Conservation (phyloP, 2,797 vertebrate species). For the Anabacerthia variegaticeps region DNA sequence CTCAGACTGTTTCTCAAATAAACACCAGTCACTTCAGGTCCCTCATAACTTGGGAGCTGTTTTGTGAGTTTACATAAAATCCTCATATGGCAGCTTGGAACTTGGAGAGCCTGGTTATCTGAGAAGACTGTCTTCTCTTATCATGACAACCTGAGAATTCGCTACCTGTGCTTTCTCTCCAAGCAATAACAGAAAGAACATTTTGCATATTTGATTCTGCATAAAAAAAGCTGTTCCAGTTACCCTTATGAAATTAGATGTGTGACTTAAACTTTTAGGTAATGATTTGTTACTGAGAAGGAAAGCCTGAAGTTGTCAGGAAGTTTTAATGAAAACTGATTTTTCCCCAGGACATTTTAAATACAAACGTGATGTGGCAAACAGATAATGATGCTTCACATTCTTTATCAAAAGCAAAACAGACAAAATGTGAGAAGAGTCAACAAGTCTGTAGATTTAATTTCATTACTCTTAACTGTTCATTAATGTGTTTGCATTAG, state of each 20-base stretch:
- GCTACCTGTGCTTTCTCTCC: conserved; percentile 44
- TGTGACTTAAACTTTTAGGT: background rate
- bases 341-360: background rate
- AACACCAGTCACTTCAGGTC: background rate
- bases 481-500: background rate
- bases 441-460: background rate
- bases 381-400: background rate
- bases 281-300: background rate
- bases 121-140: conserved; percentile 41
- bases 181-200: conserved; percentile 29
- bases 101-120: conserved; percentile 59
- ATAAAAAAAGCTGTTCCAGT: background rate
- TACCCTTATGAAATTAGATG: background rate
- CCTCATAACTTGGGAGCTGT: conserved; percentile 2
- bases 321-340: background rate
- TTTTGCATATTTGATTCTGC: conserved; percentile 32
- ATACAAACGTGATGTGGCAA: background rate
- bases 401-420: background rate
- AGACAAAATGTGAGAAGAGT: background rate
- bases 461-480: background rate
- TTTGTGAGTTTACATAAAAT: conserved; percentile 59
- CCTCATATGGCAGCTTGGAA: conserved; percentile 19
- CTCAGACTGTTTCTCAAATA: conserved; percentile 42
- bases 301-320: background rate
- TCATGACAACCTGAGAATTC: conserved; percentile 19